Conservation (phyloP, 2,888 invertebrate genomes). For the Bellardia bayeri region DNA sequence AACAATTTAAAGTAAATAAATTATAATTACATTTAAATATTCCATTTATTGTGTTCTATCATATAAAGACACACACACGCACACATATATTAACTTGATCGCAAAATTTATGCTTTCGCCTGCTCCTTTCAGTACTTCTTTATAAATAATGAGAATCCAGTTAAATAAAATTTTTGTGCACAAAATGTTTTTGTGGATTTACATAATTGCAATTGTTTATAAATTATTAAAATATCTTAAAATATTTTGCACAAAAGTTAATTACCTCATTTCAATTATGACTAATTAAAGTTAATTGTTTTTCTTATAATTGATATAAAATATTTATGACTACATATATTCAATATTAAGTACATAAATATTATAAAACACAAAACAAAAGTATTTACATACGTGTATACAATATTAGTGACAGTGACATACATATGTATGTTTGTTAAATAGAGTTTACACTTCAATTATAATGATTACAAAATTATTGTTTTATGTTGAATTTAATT, state of each 20-base stretch:
- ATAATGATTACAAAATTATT: no score
- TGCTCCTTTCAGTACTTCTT: no score
- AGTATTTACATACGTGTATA: neutral
- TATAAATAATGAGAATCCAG: no score
- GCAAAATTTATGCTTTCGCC: no score
- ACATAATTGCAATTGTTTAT: neutral
- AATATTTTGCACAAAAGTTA: neutral
- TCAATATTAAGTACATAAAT: slow-evolving; percentile 1
- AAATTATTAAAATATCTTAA: neutral
- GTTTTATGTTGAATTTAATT: no score
- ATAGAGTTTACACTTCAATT: no score
- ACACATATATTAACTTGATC: no score
- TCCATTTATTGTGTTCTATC: slow-evolving; percentile 13
- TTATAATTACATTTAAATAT: neutral
- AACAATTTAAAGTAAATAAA: slow-evolving; percentile 13
- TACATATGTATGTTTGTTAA: no score
- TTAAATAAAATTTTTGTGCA: no score
- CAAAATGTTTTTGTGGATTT: neutral
- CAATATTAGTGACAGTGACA: neutral
- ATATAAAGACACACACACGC: no score
- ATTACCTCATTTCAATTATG: neutral
- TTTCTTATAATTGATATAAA: neutral
- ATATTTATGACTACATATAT: slow-evolving; percentile 9
- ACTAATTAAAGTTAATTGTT: slow-evolving; percentile 9
- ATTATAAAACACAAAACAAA: neutral